Evolutionary conservation across 2,113 vertebrate genomes (phyloP).

Genomic region (Setophaga coronata): DNA sequence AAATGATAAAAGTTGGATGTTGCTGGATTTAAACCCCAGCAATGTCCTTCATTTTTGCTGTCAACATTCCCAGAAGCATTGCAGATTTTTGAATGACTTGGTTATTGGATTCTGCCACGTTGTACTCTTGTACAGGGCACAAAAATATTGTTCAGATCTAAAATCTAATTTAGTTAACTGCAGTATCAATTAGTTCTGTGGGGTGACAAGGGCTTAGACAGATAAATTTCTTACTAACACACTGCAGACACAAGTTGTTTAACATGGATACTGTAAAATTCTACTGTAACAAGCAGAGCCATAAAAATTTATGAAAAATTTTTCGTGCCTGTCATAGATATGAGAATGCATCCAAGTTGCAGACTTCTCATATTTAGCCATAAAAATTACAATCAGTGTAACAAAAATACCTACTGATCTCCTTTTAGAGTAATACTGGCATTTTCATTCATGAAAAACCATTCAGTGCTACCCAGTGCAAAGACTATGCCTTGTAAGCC

Average conservation of each 20-base stretch:
- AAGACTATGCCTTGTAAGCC: background rate
- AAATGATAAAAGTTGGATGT: background rate
- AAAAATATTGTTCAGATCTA: background rate
- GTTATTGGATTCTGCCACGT: background rate
- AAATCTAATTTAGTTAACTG: background rate
- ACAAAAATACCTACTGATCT: background rate
- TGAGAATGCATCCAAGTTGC: background rate
- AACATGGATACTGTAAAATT: background rate
- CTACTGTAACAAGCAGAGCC: background rate
- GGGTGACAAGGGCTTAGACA: background rate
- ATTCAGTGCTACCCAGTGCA: background rate
- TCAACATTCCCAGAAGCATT: background rate
- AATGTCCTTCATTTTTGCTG: background rate
- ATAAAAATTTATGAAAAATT: background rate
- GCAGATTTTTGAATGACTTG: background rate
- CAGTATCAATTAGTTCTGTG: background rate
- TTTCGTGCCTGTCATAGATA: background rate
- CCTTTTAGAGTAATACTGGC: background rate
- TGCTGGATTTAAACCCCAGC: conserved; percentile 11
- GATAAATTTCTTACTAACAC: background rate
- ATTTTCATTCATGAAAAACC: background rate
- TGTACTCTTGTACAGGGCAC: background rate
- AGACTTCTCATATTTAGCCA: background rate
- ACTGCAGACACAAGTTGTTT: background rate
- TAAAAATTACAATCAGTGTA: background rate